phyloP scores from a whole-genome alignment of 2,113 vertebrate species.

The Microcebus murinus region DNA sequence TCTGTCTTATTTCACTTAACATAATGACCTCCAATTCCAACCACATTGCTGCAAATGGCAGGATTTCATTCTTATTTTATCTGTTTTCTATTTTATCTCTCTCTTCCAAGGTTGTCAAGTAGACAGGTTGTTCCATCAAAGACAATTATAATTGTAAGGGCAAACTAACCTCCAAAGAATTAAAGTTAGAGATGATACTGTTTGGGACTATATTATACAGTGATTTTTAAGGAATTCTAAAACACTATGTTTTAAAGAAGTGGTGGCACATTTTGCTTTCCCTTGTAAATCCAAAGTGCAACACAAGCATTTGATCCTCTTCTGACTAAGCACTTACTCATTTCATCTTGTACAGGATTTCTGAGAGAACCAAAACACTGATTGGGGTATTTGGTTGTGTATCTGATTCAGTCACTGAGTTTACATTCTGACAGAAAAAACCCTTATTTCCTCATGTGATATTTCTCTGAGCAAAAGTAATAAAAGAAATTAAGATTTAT shows the following conservation, averaged over 20 bases:
- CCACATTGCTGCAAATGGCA: background rate
- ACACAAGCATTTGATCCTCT: background rate
- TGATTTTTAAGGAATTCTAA: background rate
- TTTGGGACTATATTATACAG: background rate
- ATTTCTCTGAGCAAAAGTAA: slow-evolving; percentile 61
- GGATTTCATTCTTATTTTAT: background rate
- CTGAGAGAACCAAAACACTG: slow-evolving; percentile 53
- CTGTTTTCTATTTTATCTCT: slow-evolving; percentile 28
- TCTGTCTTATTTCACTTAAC: background rate
- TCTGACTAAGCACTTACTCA: slow-evolving; percentile 51
- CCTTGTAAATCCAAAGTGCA: background rate
- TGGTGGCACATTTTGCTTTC: background rate
- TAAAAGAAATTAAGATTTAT: slow-evolving; percentile 81
- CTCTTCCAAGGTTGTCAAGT: background rate
- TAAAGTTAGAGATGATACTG: background rate
- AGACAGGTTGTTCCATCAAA: background rate
- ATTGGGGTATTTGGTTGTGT: slow-evolving; percentile 31
- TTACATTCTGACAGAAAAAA: slow-evolving; percentile 53
- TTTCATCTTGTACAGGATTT: slow-evolving; percentile 60
- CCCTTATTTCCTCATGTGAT: slow-evolving; percentile 16
- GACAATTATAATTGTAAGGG: background rate
- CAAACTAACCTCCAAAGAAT: background rate
- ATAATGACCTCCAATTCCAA: background rate
- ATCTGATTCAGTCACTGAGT: background rate
- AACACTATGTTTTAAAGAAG: background rate